Evolutionary conservation across 2,113 vertebrate species (phyloP).

Genomic region (Tricholaema leucomelas): DNA sequence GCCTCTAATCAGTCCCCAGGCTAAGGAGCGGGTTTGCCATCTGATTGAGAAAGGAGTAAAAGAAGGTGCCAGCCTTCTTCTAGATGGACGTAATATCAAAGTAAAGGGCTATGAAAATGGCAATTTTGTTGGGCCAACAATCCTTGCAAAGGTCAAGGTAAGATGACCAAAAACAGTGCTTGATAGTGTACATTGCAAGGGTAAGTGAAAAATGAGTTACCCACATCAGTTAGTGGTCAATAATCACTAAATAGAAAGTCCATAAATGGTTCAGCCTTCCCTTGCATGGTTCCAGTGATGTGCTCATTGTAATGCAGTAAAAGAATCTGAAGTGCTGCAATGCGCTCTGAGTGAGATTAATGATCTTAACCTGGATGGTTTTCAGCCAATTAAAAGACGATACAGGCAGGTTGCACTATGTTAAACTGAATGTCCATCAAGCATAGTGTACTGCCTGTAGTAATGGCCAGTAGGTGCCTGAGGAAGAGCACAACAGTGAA

Average conservation of each 20-base stretch:
- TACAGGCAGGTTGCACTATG: not conserved
- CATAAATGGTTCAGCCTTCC: not conserved
- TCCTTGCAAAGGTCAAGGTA: constrained; percentile 89
- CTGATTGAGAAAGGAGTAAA: constrained; percentile 90
- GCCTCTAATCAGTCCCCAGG: constrained; percentile 90
- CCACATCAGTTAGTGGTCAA: not conserved
- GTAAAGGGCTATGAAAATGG: constrained; percentile 94
- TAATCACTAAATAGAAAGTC: not conserved
- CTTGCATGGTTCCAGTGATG: not conserved
- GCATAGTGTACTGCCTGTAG: not conserved
- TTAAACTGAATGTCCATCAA: not conserved
- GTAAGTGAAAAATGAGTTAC: not conserved
- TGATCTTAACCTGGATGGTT: not conserved
- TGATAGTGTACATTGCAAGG: not conserved
- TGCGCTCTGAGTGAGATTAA: not conserved
- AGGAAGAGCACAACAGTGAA: not conserved
- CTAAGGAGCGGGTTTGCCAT: constrained; percentile 88
- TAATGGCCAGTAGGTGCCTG: not conserved
- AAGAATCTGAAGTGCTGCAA: not conserved
- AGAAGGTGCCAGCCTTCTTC: constrained; percentile 88
- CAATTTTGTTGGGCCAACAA: constrained; percentile 95
- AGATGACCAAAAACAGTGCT: not conserved
- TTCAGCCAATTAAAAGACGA: not conserved
- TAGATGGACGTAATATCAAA: constrained; percentile 89
- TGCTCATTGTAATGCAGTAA: not conserved